phyloP scores from a whole-genome alignment of 2,888 invertebrate species.

The Ptycholaimellus sp. region DNA sequence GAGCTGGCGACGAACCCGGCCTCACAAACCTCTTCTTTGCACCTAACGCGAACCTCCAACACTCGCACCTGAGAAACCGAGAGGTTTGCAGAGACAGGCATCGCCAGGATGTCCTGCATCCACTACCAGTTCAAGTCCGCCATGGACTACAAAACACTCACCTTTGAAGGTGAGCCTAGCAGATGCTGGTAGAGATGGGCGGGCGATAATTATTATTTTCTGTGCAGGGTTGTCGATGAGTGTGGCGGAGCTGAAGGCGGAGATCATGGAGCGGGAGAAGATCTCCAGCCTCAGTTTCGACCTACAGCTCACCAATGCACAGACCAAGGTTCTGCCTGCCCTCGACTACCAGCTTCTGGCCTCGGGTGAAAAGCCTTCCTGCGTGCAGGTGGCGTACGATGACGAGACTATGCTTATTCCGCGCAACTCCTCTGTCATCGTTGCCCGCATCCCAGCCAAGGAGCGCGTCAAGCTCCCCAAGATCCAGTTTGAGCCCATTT shows the following conservation, averaged over 20 bases:
- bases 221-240: conserved; percentile 81
- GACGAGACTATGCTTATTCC: conserved; percentile 73
- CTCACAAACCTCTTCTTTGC: too few species aligned
- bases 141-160: conserved; percentile 76
- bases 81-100: background rate
- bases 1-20: too few species aligned
- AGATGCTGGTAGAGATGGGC: too few species aligned
- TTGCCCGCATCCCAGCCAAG: conserved; percentile 61
- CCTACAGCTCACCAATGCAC: conserved; percentile 56
- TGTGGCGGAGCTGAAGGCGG: conserved; percentile 73
- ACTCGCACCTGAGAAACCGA: too few species aligned
- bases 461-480: conserved; percentile 20
- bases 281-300: conserved; percentile 71
- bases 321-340: too few species aligned
- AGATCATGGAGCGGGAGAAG: conserved; percentile 76
- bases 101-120: conserved; percentile 44
- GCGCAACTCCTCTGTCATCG: conserved; percentile 83
- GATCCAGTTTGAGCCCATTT: conserved; percentile 20
- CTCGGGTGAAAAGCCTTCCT: too few species aligned
- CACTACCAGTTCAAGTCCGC: conserved; percentile 97
- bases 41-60: too few species aligned
- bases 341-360: too few species aligned
- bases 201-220: background rate
- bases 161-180: too few species aligned
- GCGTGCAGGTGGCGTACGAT: conserved; percentile 57